These are phyloP conservation scores for Steinernema khuongi DNA, from an alignment of 1,140 invertebrate genomes.

Conservation along the genomic window DNA sequence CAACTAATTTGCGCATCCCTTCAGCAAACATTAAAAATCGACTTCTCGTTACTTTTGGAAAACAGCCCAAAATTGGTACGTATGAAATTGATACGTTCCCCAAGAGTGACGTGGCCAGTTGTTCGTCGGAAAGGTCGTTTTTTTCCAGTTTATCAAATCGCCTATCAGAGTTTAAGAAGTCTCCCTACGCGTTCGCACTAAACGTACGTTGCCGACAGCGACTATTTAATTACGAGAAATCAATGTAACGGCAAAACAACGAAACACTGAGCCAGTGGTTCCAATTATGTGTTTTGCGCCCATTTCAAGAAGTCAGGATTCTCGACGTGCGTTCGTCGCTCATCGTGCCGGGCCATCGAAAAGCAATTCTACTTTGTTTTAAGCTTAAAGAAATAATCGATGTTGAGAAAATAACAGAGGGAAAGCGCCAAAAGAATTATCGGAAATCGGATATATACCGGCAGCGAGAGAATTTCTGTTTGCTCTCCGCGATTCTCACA, in stretches of 20 bases:
- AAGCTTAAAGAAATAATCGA: not conserved
- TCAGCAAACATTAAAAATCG: not conserved
- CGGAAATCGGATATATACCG: slow-evolving; percentile 14
- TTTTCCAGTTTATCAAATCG: too few relatives aligned
- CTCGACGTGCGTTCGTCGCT: not conserved
- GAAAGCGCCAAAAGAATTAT: slow-evolving; percentile 11
- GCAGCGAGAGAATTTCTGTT: not conserved
- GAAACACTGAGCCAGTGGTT: not conserved
- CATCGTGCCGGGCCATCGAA: not conserved
- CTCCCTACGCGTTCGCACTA: too few relatives aligned
- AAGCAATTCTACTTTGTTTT: not conserved
- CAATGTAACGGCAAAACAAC: not conserved
- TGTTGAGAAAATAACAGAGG: not conserved
- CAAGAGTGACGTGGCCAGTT: not conserved
- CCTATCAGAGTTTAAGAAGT: too few relatives aligned
- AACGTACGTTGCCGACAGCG: not conserved
- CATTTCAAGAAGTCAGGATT: too few relatives aligned
- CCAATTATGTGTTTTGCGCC: too few relatives aligned
- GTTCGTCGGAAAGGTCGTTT: too few relatives aligned
- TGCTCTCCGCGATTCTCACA: not conserved
- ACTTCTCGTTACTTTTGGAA: not conserved
- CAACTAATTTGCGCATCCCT: too few relatives aligned
- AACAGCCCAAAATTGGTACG: not conserved
- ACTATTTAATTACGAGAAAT: slow-evolving; percentile 5
- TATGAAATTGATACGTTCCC: not conserved